phyloP scores from a whole-genome alignment of 2,797 vertebrate genomes.

The Aldrovandia affinis region DNA sequence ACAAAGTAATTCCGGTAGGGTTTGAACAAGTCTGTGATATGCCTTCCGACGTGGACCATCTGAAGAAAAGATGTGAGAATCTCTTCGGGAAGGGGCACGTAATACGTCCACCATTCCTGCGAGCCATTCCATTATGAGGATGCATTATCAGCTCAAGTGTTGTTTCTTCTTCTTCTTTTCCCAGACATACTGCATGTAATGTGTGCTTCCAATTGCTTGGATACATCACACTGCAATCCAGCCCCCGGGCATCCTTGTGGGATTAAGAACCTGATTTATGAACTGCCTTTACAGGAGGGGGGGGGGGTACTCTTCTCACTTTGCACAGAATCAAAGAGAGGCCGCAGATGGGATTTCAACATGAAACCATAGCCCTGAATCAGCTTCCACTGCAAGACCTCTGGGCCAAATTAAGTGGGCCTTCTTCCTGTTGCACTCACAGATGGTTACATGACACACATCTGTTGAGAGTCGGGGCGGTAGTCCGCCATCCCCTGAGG shows the following conservation, averaged over 20 bases:
- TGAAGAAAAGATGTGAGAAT: conserved; percentile 40
- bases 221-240: conserved; percentile 35
- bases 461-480: conserved; percentile 60
- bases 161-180: conserved; percentile 47
- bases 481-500: conserved; percentile 45
- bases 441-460: conserved; percentile 65
- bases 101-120: conserved; percentile 35
- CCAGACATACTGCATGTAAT: conserved; percentile 37
- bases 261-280: conserved; percentile 36
- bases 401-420: conserved; percentile 67
- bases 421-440: conserved; percentile 66
- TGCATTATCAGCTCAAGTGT: conserved; percentile 52
- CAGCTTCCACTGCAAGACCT: conserved; percentile 67
- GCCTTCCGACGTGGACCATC: conserved; percentile 10
- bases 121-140: conserved; percentile 58
- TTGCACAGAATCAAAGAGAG: conserved; percentile 48
- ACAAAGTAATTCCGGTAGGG: conserved; percentile 8
- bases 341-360: conserved; percentile 69
- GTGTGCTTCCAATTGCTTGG: conserved; percentile 48
- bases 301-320: conserved; percentile 15
- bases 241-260: conserved; percentile 29
- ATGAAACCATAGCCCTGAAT: conserved; percentile 67
- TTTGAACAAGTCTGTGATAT: neutral
- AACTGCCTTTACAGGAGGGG: conserved; percentile 3
- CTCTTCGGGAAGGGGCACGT: conserved; percentile 47